Conservation (phyloP, 2,797 vertebrate species). For the Pseudochaenichthys georgianus region DNA sequence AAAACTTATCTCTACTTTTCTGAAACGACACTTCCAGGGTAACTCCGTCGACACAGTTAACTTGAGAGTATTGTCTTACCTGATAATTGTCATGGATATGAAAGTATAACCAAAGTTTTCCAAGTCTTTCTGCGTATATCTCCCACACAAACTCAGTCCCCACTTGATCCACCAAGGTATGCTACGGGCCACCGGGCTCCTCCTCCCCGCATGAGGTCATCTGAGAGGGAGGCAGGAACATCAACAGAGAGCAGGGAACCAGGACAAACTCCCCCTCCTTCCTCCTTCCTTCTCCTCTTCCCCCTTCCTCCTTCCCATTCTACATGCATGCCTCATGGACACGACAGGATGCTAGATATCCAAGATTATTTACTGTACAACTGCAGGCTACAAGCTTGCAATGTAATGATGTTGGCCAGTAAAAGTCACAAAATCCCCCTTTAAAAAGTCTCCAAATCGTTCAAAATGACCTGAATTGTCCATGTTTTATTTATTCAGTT, state of each 20-base stretch:
- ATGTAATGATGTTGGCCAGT: neutral
- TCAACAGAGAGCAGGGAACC: slow-evolving; percentile 29
- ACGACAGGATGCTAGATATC: slow-evolving; percentile 42
- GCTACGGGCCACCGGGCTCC: slow-evolving; percentile 55
- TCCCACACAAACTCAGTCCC: slow-evolving; percentile 70
- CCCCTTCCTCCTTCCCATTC: slow-evolving; percentile 15
- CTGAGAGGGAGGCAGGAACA: slow-evolving; percentile 53
- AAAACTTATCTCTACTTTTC: slow-evolving; percentile 22
- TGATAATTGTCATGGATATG: slow-evolving; percentile 79
- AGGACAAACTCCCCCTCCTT: slow-evolving; percentile 1
- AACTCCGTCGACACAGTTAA: neutral
- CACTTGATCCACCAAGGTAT: slow-evolving; percentile 67
- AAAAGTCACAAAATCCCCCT: neutral
- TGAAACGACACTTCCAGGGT: neutral
- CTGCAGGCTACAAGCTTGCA: neutral
- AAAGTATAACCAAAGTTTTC: slow-evolving; percentile 64
- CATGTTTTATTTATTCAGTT: neutral
- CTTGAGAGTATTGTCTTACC: slow-evolving; percentile 64
- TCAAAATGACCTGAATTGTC: neutral
- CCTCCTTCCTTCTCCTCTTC: neutral
- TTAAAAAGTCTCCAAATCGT: neutral
- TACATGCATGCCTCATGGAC: slow-evolving; percentile 57
- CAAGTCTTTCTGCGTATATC: slow-evolving; percentile 69
- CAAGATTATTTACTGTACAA: slow-evolving; percentile 12
- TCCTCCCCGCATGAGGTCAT: slow-evolving; percentile 79